These are phyloP conservation scores for Tiliacea aurago DNA, from an alignment of 2,888 invertebrate species.

Conservation along the genomic window DNA sequence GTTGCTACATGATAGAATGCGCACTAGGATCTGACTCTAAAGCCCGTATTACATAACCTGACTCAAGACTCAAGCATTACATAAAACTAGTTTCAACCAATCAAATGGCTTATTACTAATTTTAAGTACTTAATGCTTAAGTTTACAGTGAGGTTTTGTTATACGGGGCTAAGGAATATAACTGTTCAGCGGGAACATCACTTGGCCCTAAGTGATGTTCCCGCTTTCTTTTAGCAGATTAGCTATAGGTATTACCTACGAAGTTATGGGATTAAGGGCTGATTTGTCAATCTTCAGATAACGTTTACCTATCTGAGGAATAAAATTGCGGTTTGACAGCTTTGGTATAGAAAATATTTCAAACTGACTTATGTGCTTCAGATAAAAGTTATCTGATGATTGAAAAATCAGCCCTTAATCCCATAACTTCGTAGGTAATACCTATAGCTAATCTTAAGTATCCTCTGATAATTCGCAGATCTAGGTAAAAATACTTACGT, in stretches of 20 bases:
- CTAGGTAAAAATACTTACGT: background rate
- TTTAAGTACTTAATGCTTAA: too few relatives aligned
- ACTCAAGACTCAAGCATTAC: too few relatives aligned
- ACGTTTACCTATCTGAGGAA: too few relatives aligned
- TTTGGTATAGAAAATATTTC: background rate
- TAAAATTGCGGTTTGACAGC: background rate
- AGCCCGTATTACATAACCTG: too few relatives aligned
- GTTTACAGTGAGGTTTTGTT: too few relatives aligned
- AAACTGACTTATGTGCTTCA: too few relatives aligned
- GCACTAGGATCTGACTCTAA: background rate
- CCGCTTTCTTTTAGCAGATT: too few relatives aligned
- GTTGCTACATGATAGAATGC: background rate
- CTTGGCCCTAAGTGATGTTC: too few relatives aligned
- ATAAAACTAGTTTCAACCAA: too few relatives aligned
- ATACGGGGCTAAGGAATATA: background rate
- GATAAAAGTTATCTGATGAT: conserved; percentile 7
- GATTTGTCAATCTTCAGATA: background rate
- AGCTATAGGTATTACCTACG: too few relatives aligned
- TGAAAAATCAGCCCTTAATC: background rate
- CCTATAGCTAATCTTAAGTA: conserved; percentile 14
- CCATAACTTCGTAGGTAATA: background rate
- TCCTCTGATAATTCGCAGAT: conserved; percentile 1
- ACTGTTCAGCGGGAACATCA: background rate
- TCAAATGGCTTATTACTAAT: too few relatives aligned
- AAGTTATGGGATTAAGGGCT: too few relatives aligned